Percentiles rank a stretch among this genome's conserved stretches.
Conservation (phyloP, 2,113 vertebrate genomes). For the Alces alces region DNA sequence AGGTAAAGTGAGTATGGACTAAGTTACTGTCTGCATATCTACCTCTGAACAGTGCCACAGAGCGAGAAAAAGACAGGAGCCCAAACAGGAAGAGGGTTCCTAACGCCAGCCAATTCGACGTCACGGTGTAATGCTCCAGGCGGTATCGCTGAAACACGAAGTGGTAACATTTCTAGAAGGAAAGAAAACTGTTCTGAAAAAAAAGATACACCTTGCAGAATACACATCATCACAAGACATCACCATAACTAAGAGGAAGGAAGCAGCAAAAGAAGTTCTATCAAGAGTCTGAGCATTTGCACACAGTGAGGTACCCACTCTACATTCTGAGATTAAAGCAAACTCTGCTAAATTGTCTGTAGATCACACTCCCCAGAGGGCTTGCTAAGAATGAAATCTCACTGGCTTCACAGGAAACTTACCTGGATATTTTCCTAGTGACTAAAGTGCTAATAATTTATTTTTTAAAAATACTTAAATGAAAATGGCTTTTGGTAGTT, state of each 20-base stretch:
- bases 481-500: background rate
- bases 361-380: background rate
- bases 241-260: background rate
- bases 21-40: conserved; percentile 31
- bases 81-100: conserved; percentile 88
- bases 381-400: background rate
- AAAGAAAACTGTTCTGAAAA: conserved; percentile 37
- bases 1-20: background rate
- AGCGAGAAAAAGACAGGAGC: conserved; percentile 92
- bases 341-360: background rate
- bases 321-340: background rate
- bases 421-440: background rate
- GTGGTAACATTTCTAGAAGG: conserved; percentile 96
- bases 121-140: conserved; percentile 96
- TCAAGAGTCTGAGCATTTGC: background rate
- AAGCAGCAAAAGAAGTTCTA: background rate
- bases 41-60: conserved; percentile 96
- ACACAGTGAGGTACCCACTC: background rate
- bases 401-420: background rate
- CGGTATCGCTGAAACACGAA: conserved; percentile 96
- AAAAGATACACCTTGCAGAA: background rate
- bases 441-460: background rate
- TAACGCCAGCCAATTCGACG: conserved; percentile 95
- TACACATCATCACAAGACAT: background rate
- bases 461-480: background rate